Evolutionary conservation across 2,113 vertebrate species (phyloP).

Genomic region (Colossoma macropomum): DNA sequence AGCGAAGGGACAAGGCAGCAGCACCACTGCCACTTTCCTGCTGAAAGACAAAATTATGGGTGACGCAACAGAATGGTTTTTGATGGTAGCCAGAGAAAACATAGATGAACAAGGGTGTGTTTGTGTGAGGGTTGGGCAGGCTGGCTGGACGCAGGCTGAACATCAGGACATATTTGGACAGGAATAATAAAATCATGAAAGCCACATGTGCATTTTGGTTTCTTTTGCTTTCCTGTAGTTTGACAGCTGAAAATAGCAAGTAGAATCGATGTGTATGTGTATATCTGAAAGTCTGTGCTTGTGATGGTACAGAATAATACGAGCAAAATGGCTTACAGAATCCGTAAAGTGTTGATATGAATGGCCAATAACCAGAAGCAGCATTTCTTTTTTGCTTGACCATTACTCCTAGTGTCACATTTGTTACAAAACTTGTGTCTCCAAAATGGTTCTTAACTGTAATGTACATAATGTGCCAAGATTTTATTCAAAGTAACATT

Average conservation of each 20-base stretch:
- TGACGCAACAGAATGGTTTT: slow-evolving; percentile 59
- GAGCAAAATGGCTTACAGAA: too few relatives aligned
- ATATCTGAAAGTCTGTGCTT: too few relatives aligned
- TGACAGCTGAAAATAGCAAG: not conserved
- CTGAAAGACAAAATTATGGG: slow-evolving; percentile 66
- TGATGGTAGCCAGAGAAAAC: slow-evolving; percentile 61
- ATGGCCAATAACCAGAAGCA: too few relatives aligned
- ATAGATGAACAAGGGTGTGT: slow-evolving; percentile 58
- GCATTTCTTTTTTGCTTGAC: too few relatives aligned
- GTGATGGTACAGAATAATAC: too few relatives aligned
- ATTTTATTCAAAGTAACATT: too few relatives aligned
- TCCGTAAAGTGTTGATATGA: too few relatives aligned
- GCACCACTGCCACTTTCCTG: slow-evolving; percentile 60
- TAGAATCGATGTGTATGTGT: too few relatives aligned
- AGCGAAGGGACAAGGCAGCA: slow-evolving; percentile 25
- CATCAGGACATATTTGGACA: slow-evolving; percentile 55
- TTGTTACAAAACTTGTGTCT: too few relatives aligned
- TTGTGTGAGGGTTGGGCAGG: slow-evolving; percentile 58
- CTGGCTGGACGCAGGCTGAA: slow-evolving; percentile 31
- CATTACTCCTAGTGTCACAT: too few relatives aligned
- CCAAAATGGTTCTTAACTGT: too few relatives aligned
- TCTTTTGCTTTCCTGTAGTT: slow-evolving; percentile 35
- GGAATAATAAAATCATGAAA: slow-evolving; percentile 59
- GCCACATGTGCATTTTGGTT: slow-evolving; percentile 54
- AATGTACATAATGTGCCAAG: too few relatives aligned